These are phyloP conservation scores for Anagrus nilaparvatae DNA, from an alignment of 1,140 invertebrate species.

Conservation along the genomic window DNA sequence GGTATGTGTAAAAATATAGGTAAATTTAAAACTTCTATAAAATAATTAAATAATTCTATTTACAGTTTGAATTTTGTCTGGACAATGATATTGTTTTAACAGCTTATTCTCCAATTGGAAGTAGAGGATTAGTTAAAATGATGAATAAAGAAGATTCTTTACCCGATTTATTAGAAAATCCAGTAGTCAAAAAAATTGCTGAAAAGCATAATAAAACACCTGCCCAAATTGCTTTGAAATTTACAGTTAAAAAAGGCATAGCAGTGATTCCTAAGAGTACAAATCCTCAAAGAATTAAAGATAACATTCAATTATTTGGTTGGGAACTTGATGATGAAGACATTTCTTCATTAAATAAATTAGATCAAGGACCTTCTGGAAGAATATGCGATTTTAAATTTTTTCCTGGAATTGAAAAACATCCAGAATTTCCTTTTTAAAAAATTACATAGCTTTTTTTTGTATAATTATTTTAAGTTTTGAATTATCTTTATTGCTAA, in stretches of 20 bases:
- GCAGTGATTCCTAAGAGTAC: constrained; percentile 55
- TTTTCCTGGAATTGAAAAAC: constrained; percentile 42
- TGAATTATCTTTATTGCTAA: no score
- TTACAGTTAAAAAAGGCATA: constrained; percentile 45
- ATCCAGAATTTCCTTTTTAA: constrained; percentile 45
- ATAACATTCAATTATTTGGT: constrained; percentile 47
- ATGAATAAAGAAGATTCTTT: constrained; percentile 41
- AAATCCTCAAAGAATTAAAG: constrained; percentile 41
- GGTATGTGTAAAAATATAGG: constrained; percentile 21
- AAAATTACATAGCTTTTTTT: constrained; percentile 4
- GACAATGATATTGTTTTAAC: constrained; percentile 44
- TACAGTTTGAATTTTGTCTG: constrained; percentile 46
- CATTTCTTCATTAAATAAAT: constrained; percentile 25
- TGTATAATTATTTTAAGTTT: no score
- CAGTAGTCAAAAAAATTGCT: constrained; percentile 54
- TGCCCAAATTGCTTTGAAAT: constrained; percentile 52
- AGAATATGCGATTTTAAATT: constrained; percentile 58
- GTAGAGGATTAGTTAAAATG: constrained; percentile 44
- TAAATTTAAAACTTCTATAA: constrained; percentile 12
- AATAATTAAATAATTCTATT: constrained; percentile 2
- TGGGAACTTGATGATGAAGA: constrained; percentile 36
- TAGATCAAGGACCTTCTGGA: constrained; percentile 48
- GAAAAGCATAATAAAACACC: constrained; percentile 45
- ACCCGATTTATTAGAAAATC: constrained; percentile 57
- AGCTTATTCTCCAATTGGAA: constrained; percentile 54